Conservation (phyloP, 2,888 invertebrate genomes). For the Camponotus fellah region DNA sequence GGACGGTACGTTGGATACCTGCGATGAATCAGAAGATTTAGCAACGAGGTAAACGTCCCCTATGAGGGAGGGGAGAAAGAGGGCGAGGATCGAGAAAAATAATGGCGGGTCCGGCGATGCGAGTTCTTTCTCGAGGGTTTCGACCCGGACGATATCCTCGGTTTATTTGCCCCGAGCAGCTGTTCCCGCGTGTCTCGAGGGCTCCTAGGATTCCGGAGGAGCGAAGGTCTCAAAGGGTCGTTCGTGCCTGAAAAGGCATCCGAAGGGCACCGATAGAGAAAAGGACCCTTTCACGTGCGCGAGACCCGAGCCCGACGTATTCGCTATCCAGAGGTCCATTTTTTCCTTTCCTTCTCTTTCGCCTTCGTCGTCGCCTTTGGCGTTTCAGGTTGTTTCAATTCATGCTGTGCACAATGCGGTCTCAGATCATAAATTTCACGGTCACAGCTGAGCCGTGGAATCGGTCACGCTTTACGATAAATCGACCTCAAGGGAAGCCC, state of each 20-base stretch:
- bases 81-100: conserved; percentile 61
- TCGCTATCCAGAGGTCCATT: neutral
- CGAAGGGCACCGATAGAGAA: conserved; percentile 61
- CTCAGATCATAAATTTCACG: conserved; percentile 75
- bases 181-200: conserved; percentile 73
- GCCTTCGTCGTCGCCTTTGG: neutral
- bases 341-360: neutral
- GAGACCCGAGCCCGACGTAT: neutral
- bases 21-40: conserved; percentile 58
- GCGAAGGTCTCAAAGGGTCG: conserved; percentile 68
- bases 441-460: conserved; percentile 48
- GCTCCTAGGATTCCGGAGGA: conserved; percentile 56
- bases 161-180: conserved; percentile 82
- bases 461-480: conserved; percentile 48
- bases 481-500: conserved; percentile 39
- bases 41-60: conserved; percentile 20
- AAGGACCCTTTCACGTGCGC: conserved; percentile 67
- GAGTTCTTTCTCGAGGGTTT: conserved; percentile 64
- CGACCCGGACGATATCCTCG: conserved; percentile 65
- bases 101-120: conserved; percentile 62
- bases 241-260: conserved; percentile 54
- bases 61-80: conserved; percentile 43
- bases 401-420: conserved; percentile 26
- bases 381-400: neutral
- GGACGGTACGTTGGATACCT: conserved; percentile 54